phyloP scores from a whole-genome alignment of 2,888 invertebrate genomes.

The Plutella xylostella region DNA sequence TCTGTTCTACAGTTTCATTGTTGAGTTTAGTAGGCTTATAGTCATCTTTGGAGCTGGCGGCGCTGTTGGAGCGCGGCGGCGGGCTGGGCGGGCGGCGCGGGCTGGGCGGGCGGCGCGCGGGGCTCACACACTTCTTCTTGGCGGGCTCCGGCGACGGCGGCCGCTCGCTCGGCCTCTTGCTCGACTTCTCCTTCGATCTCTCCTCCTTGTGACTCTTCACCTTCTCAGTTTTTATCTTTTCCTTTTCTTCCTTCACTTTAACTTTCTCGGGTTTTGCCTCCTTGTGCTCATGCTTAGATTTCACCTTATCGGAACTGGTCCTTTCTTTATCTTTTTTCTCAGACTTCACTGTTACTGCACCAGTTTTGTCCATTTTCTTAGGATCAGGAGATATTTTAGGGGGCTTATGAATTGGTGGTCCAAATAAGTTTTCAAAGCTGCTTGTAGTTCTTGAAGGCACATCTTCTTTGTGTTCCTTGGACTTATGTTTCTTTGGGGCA shows the following conservation, averaged over 20 bases:
- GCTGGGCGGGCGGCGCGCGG: conserved; percentile 25
- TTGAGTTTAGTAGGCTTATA: conserved; percentile 44
- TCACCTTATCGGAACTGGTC: conserved; percentile 48
- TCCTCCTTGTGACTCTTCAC: conserved; percentile 70
- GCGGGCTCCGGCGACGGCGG: conserved; percentile 46
- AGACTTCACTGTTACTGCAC: conserved; percentile 36
- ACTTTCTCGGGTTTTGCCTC: conserved; percentile 55
- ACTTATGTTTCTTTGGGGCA: conserved; percentile 71
- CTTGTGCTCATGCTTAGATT: conserved; percentile 60
- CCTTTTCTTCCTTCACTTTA: conserved; percentile 59
- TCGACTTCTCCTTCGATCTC: conserved; percentile 65
- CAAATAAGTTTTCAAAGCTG: conserved; percentile 85
- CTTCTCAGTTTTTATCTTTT: conserved; percentile 58
- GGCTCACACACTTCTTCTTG: conserved; percentile 49
- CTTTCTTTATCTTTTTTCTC: conserved; percentile 72
- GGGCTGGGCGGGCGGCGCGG: conserved; percentile 23
- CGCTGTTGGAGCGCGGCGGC: conserved; percentile 46
- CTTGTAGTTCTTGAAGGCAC: conserved; percentile 66
- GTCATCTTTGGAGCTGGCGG: conserved; percentile 55
- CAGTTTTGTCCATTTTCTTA: conserved; percentile 62
- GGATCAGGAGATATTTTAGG: conserved; percentile 77
- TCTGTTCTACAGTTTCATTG: conserved; percentile 38
- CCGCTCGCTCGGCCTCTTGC: conserved; percentile 56
- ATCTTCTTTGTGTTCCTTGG: conserved; percentile 68
- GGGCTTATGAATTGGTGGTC: conserved; percentile 83